Base-by-base conservation (phyloP, 2,113 vertebrate species). In the Pagrus major region DNA sequence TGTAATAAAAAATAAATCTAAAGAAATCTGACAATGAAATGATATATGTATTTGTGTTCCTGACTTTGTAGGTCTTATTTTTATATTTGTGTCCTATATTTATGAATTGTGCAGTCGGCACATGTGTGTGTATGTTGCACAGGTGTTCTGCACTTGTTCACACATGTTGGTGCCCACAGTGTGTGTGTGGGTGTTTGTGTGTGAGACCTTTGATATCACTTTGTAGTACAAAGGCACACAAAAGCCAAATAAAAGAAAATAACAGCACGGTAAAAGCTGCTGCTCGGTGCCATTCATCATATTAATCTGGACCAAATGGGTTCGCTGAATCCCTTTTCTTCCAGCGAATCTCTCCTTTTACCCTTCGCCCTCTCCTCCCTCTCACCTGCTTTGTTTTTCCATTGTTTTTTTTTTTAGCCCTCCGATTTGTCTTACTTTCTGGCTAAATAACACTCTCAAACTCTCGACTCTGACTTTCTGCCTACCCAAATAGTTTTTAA, bases 371-470 rank as follows among this genome's bases (percentile, higher is more conserved):
- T 78, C 78, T 70, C 42, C 41, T 23, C 60, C 65, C 67, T 52
- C 54, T 74, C 52, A 54, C 49, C 82, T 63, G 49, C 55, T 76
- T 63, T 82, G 42, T 73, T 51, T 69, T 27, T n/a, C n/a, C n/a
- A n/a, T n/a, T n/a, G n/a, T n/a, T n/a, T n/a, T n/a, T n/a, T n/a
- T n/a, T n/a, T n/a, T n/a, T n/a, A n/a, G n/a, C 16, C 14, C 42
- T 55, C 35, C 54, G n/a, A 90, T 91, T 86, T 88, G 75, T 92
- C 92, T 91, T 74, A 78, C 65, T 90, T 79, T 81, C 81, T 42
- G 33, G 21, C 51, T 55, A 78, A 86, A 80, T 81, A 60, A 54
- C 72, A 42, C 68, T 66, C 80, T 6, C 64, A 33, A 77, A 75
- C 78, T 67, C 59, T 72, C 63, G 63, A 10, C 58, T n/a, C 23